phyloP scores from a whole-genome alignment of 1,140 invertebrate genomes.

The Archegozetes longisetosus region DNA sequence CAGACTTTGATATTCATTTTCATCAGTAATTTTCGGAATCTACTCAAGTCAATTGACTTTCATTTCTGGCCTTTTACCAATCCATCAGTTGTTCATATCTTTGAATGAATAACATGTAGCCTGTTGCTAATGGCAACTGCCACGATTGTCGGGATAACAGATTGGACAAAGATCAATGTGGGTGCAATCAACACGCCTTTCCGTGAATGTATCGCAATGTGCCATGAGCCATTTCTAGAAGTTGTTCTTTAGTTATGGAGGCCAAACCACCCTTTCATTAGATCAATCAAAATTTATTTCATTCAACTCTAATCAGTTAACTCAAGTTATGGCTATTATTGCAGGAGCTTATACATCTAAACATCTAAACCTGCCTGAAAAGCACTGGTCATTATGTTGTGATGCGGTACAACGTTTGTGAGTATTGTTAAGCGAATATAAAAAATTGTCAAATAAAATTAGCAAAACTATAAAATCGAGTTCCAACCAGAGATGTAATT shows the following conservation, averaged over 20 bases:
- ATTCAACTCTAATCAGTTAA: too few species aligned
- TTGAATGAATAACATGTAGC: conserved; percentile 96
- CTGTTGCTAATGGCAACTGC: conserved; percentile 95
- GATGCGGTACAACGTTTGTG: conserved; percentile 78
- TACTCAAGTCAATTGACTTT: too few species aligned
- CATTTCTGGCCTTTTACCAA: conserved; percentile 68
- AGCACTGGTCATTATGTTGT: conserved; percentile 89
- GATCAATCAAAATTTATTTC: too few species aligned
- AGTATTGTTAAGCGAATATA: conserved; percentile 69
- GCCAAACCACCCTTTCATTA: conserved; percentile 78
- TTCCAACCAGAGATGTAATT: too few species aligned
- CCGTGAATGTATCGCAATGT: conserved; percentile 77
- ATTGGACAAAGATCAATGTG: conserved; percentile 84
- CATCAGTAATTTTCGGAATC: too few species aligned
- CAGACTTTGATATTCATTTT: too few species aligned
- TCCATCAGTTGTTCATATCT: conserved; percentile 98
- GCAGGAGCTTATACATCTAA: conserved; percentile 14
- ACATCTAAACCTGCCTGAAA: conserved; percentile 87
- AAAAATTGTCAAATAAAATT: conserved; percentile 64
- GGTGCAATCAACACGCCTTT: conserved; percentile 87
- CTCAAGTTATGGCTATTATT: too few species aligned
- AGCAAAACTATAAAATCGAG: conserved; percentile 44
- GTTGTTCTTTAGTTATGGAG: conserved; percentile 82
- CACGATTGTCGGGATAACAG: conserved; percentile 65
- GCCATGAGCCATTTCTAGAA: conserved; percentile 74